Conservation (phyloP, 2,797 vertebrate species). For the Arrhamphus sclerolepis region DNA sequence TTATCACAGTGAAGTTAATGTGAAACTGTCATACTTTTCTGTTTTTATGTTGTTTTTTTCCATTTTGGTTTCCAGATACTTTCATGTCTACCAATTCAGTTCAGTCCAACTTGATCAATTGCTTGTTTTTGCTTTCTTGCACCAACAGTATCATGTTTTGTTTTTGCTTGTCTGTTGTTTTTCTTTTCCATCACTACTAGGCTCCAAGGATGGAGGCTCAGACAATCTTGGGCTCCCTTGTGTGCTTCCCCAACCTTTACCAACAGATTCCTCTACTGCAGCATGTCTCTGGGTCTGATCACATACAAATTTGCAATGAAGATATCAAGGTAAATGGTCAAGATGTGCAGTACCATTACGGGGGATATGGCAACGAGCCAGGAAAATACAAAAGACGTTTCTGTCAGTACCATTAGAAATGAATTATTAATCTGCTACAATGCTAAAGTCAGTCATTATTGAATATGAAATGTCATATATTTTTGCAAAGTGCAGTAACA, state of each 20-base stretch:
- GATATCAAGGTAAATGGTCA: slow-evolving; percentile 87
- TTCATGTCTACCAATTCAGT: background rate
- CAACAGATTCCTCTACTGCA: slow-evolving; percentile 85
- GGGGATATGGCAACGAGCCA: no score
- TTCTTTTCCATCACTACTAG: slow-evolving; percentile 65
- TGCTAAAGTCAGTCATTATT: background rate
- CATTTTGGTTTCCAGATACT: no score
- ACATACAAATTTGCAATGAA: slow-evolving; percentile 76
- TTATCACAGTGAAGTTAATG: no score
- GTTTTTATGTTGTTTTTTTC: no score
- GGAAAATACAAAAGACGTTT: background rate
- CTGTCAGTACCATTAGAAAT: background rate
- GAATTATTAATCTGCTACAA: background rate
- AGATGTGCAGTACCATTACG: no score
- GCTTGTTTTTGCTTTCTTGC: background rate
- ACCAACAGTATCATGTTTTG: background rate
- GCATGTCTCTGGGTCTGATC: slow-evolving; percentile 74
- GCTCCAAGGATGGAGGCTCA: slow-evolving; percentile 93
- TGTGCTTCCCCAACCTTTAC: slow-evolving; percentile 95
- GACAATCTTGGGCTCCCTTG: slow-evolving; percentile 92
- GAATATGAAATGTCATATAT: background rate
- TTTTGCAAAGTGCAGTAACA: background rate
- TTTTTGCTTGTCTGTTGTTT: slow-evolving; percentile 25
- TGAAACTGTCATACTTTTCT: no score
- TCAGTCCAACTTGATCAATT: background rate